phyloP scores from a whole-genome alignment of 64 coral and sea anemone species.

The Trachythela sp. region DNA sequence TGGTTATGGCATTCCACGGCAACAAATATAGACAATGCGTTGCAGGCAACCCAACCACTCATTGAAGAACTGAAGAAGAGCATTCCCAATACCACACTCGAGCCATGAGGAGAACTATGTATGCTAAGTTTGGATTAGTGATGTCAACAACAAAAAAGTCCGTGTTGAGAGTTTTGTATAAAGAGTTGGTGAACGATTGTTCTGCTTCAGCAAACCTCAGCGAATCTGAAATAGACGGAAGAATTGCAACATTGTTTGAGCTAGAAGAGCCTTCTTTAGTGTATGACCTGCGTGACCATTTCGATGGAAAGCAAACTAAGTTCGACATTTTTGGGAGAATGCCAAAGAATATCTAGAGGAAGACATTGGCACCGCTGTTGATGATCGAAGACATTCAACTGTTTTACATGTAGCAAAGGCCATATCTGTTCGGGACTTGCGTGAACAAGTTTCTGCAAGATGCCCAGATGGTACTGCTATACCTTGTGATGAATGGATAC shows the following conservation, averaged over 20 bases:
- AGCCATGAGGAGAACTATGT: background rate
- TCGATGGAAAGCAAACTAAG: background rate
- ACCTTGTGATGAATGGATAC: conserved; percentile 29
- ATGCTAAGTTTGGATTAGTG: background rate
- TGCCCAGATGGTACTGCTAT: conserved; percentile 13
- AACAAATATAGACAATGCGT: background rate
- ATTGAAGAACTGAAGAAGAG: too few relatives aligned
- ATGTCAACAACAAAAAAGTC: background rate
- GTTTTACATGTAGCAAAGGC: conserved; percentile 22
- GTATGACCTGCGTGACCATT: background rate
- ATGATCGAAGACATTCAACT: conserved; percentile 11
- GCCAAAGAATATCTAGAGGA: background rate
- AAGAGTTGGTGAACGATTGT: background rate
- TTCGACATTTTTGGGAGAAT: background rate
- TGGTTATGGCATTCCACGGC: background rate
- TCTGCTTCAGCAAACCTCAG: background rate
- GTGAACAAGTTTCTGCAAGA: background rate
- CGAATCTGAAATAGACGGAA: background rate
- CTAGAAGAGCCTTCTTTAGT: conserved; percentile 13
- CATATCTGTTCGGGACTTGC: conserved; percentile 6
- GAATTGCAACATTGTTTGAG: conserved; percentile 13
- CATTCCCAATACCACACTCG: background rate
- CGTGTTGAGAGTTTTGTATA: background rate
- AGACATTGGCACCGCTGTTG: background rate
- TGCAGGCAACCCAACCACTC: background rate